Percentiles rank a stretch among this genome's conserved stretches.
phyloP scores from a whole-genome alignment of 2,888 invertebrate species.

The Aquatica leii region DNA sequence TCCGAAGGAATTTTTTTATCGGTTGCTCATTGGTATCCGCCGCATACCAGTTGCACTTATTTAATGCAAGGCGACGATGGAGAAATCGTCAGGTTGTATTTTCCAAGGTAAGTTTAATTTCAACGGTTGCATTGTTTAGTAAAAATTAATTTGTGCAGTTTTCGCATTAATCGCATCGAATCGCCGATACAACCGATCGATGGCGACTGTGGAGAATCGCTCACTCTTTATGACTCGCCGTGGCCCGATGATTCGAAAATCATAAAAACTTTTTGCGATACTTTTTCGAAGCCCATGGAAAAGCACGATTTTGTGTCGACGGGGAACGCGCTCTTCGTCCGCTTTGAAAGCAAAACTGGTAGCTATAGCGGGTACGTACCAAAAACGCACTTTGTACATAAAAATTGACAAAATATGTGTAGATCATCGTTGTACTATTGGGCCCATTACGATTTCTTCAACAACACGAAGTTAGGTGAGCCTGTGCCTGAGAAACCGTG shows the following conservation, averaged over 20 bases:
- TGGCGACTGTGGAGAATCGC: conserved; percentile 88
- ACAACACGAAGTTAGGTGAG: conserved; percentile 86
- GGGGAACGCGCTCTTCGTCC: conserved; percentile 84
- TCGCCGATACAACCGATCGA: conserved; percentile 87
- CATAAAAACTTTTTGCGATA: conserved; percentile 94
- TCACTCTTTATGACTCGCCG: conserved; percentile 88
- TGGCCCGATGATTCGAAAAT: conserved; percentile 89
- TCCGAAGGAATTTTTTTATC: conserved; percentile 90
- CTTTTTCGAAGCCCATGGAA: conserved; percentile 91
- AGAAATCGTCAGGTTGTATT: conserved; percentile 88
- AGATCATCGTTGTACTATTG: conserved; percentile 90
- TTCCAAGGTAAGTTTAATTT: conserved; percentile 72
- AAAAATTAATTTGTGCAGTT: conserved; percentile 63
- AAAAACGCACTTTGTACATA: background rate
- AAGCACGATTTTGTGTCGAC: conserved; percentile 92
- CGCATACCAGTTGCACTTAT: conserved; percentile 91
- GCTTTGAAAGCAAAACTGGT: conserved; percentile 91
- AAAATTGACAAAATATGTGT: background rate
- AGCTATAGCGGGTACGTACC: conserved; percentile 81
- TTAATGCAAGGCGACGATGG: conserved; percentile 86
- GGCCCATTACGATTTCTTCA: conserved; percentile 95
- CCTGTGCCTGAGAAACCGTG: conserved; percentile 83
- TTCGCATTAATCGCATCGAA: conserved; percentile 87
- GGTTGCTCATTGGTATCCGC: conserved; percentile 94
- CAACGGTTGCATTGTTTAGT: background rate